Evolutionary conservation across 2,113 vertebrate species (phyloP).

Genomic region (Antennarius striatus): DNA sequence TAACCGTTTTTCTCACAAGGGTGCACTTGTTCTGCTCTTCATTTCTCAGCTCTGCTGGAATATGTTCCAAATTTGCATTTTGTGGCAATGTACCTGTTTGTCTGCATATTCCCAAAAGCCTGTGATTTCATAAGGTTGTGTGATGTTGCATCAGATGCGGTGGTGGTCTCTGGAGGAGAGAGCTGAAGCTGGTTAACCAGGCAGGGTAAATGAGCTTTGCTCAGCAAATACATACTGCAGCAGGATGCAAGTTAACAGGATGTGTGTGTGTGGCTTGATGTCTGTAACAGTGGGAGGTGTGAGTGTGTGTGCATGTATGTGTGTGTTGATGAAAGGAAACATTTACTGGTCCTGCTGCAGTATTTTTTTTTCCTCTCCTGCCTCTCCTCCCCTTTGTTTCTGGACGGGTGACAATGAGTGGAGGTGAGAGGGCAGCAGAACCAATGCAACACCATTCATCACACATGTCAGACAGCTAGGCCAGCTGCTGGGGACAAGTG

Average conservation of each 20-base stretch:
- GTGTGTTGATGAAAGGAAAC: slow-evolving; percentile 91
- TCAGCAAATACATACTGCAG: slow-evolving; percentile 68
- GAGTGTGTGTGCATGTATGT: slow-evolving; percentile 9
- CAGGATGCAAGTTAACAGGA: slow-evolving; percentile 46
- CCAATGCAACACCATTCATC: slow-evolving; percentile 94
- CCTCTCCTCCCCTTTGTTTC: slow-evolving; percentile 80
- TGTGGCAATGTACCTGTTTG: slow-evolving; percentile 29
- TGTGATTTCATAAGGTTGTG: slow-evolving; percentile 24
- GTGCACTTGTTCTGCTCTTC: slow-evolving; percentile 77
- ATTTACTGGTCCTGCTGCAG: slow-evolving; percentile 82
- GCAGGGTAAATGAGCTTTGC: slow-evolving; percentile 58
- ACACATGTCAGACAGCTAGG: slow-evolving; percentile 91
- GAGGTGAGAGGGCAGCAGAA: slow-evolving; percentile 91
- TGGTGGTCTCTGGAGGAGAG: slow-evolving; percentile 32
- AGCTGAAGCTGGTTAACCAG: slow-evolving; percentile 35
- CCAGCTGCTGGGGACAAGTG: slow-evolving; percentile 88
- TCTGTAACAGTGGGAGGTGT: slow-evolving; percentile 11
- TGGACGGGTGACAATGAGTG: slow-evolving; percentile 88
- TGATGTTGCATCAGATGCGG: slow-evolving; percentile 59
- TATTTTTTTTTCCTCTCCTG: slow-evolving; percentile 24
- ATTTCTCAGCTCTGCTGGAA: slow-evolving; percentile 81
- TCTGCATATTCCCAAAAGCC: slow-evolving; percentile 25
- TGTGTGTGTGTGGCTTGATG: slow-evolving; percentile 31
- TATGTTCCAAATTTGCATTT: slow-evolving; percentile 39
- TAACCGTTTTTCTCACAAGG: slow-evolving; percentile 55